Conservation (phyloP, 2,113 vertebrate species). For the Dermatemys mawii region DNA sequence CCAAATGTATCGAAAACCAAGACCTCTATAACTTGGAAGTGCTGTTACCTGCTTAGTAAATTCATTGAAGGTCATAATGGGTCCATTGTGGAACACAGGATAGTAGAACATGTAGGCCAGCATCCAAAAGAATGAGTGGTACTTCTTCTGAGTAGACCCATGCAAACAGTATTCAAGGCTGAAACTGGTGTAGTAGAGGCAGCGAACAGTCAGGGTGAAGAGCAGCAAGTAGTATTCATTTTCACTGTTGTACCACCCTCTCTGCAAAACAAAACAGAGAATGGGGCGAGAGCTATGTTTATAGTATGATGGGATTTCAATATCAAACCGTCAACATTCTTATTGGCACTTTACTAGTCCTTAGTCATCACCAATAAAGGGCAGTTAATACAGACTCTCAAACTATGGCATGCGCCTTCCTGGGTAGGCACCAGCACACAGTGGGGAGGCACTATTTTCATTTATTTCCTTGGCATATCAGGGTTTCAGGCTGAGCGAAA, state of each 20-base stretch:
- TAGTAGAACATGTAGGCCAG: slow-evolving; percentile 94
- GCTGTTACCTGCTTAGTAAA: slow-evolving; percentile 86
- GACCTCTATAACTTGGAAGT: neutral
- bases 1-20: neutral
- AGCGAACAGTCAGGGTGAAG: slow-evolving; percentile 91
- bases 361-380: neutral
- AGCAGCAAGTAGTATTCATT: slow-evolving; percentile 90
- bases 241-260: slow-evolving; percentile 89
- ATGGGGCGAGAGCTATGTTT: neutral
- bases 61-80: slow-evolving; percentile 88
- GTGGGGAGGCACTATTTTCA: neutral
- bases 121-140: slow-evolving; percentile 84
- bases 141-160: slow-evolving; percentile 48
- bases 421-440: neutral
- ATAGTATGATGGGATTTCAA: rapidly evolving
- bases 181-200: slow-evolving; percentile 93
- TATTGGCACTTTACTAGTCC: neutral
- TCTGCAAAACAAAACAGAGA: slow-evolving; percentile 76
- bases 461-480: neutral
- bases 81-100: slow-evolving; percentile 95
- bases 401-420: neutral
- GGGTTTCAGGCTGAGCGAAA: neutral
- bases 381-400: neutral
- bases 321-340: neutral
- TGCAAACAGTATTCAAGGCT: slow-evolving; percentile 89